Evolutionary conservation across 2,113 vertebrate species (phyloP).

Genomic region (Chiloscyllium plagiosum): DNA sequence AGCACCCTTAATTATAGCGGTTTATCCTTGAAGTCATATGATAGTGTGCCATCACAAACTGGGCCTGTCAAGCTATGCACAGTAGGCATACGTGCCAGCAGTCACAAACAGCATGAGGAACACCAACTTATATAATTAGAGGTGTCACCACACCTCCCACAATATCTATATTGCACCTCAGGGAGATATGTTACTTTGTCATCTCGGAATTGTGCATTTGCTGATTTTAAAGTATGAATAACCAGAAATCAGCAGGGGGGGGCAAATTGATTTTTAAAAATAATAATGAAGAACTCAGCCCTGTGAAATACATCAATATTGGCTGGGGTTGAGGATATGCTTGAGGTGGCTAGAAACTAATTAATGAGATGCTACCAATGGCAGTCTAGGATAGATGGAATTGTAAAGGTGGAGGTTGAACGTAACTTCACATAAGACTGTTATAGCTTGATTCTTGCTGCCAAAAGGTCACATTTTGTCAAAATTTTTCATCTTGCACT

Average conservation of each 20-base stretch:
- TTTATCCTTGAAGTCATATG: not conserved
- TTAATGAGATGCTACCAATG: not conserved
- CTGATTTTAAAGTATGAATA: not conserved
- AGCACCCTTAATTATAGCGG: not conserved
- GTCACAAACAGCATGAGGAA: not conserved
- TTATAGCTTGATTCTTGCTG: not conserved
- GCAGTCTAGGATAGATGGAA: not conserved
- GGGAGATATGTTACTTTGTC: not conserved
- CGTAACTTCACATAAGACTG: not conserved
- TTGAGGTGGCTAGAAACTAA: not conserved
- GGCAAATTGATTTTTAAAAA: not conserved
- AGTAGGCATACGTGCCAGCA: not conserved
- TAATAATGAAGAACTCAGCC: not conserved
- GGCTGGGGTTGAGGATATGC: not conserved
- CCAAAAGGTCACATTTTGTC: too few relatives aligned
- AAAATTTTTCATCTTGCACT: too few relatives aligned
- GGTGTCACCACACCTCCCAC: constrained; percentile 2
- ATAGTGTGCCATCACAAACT: not conserved
- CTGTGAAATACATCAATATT: not conserved
- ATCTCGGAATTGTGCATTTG: not conserved
- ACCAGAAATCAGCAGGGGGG: not conserved
- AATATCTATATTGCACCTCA: not conserved
- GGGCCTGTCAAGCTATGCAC: not conserved
- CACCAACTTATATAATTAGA: not conserved
- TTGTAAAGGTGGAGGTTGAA: not conserved